Conservation (phyloP, 1,140 invertebrate species). For the Ridgeia piscesae region DNA sequence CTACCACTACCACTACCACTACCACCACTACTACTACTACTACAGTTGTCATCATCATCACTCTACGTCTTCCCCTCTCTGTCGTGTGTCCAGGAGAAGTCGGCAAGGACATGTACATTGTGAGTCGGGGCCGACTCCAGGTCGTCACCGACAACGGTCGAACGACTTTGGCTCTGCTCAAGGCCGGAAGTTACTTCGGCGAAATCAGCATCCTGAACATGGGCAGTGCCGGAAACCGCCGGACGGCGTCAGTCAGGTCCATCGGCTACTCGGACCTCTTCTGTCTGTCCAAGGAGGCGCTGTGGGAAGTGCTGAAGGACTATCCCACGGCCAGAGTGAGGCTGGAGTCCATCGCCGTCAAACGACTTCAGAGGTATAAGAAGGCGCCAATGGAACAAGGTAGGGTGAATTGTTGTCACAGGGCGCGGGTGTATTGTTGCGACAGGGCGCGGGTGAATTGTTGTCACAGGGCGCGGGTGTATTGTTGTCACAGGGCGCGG, state of each 20-base stretch:
- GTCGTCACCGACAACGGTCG: constrained; percentile 92
- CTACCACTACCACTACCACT: too few relatives aligned
- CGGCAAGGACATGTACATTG: constrained; percentile 97
- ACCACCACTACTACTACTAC: too few relatives aligned
- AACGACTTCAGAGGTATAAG: constrained; percentile 70
- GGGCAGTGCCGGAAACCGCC: constrained; percentile 96
- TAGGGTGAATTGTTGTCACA: neutral
- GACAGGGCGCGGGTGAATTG: too few relatives aligned
- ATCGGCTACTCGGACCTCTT: constrained; percentile 98
- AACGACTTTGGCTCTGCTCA: constrained; percentile 90
- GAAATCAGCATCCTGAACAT: constrained; percentile 99
- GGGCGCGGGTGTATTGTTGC: too few relatives aligned
- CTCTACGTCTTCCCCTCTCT: too few relatives aligned
- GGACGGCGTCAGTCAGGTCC: constrained; percentile 92
- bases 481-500: too few relatives aligned
- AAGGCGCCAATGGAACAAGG: constrained; percentile 49
- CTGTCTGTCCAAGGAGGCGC: constrained; percentile 97
- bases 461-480: too few relatives aligned
- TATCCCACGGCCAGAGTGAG: constrained; percentile 94
- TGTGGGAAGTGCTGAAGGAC: constrained; percentile 99
- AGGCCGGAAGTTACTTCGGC: constrained; percentile 94
- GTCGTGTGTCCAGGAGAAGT: constrained; percentile 78
- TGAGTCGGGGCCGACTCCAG: constrained; percentile 90
- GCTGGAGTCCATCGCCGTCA: constrained; percentile 95
- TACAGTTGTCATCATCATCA: too few relatives aligned